phyloP scores from a whole-genome alignment of 2,797 vertebrate genomes.

The Mycteria americana region DNA sequence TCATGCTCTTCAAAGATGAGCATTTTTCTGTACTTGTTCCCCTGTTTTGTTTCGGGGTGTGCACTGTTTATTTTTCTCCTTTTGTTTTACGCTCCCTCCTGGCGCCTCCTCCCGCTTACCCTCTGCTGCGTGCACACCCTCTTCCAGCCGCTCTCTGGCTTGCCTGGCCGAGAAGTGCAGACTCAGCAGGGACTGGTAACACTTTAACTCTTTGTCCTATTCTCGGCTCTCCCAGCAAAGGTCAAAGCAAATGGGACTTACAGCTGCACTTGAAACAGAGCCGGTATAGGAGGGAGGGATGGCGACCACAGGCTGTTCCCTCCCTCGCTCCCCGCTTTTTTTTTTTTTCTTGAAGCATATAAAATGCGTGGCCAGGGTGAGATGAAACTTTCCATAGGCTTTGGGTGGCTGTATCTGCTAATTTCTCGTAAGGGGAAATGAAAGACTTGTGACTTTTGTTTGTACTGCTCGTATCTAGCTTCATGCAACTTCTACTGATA shows the following conservation, averaged over 20 bases:
- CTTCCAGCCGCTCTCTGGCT: background rate
- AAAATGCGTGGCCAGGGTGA: background rate
- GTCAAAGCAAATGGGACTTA: constrained; percentile 36
- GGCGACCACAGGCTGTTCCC: background rate
- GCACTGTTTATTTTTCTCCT: constrained; percentile 39
- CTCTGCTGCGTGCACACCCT: background rate
- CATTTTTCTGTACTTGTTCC: constrained; percentile 20
- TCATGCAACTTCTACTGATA: background rate
- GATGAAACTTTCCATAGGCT: background rate
- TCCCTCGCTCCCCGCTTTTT: background rate
- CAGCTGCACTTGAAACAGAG: background rate
- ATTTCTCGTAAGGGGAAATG: background rate
- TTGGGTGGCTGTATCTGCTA: background rate
- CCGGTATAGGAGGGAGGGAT: background rate
- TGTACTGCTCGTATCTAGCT: background rate
- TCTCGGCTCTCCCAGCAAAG: constrained; percentile 42
- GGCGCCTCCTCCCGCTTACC: background rate
- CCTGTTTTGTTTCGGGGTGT: constrained; percentile 51
- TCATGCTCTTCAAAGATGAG: background rate
- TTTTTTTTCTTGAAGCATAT: background rate
- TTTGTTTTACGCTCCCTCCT: constrained; percentile 13
- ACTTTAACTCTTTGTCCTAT: constrained; percentile 57
- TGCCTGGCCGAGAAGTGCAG: constrained; percentile 2
- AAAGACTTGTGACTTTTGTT: constrained; percentile 36
- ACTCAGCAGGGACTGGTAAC: constrained; percentile 49